Conservation (phyloP, 2,888 invertebrate genomes). For the Pristionchus exspectatus region DNA sequence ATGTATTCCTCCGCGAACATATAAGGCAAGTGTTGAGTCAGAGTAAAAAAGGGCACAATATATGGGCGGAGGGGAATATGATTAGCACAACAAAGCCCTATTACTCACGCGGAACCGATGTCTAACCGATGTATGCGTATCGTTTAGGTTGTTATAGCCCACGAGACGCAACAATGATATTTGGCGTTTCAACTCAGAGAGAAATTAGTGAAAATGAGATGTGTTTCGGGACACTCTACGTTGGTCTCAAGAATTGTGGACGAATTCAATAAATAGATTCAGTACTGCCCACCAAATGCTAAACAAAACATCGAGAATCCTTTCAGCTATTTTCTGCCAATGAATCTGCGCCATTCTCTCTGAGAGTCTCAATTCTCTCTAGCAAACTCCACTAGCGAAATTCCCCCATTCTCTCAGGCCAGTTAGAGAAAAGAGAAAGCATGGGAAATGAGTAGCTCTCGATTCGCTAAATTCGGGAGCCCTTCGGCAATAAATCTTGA, state of each 20-base stretch:
- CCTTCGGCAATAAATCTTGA: neutral
- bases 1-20: neutral
- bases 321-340: conserved; percentile 16
- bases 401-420: neutral
- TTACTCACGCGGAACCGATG: neutral
- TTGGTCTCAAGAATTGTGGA: no score
- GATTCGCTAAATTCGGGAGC: neutral
- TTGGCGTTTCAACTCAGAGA: no score
- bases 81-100: neutral
- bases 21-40: neutral
- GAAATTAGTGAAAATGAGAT: neutral
- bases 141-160: no score
- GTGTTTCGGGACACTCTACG: neutral
- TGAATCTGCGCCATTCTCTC: neutral
- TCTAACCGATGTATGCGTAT: no score
- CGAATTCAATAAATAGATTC: neutral
- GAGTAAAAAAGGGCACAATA: no score
- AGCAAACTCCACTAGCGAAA: neutral
- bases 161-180: no score
- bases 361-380: neutral
- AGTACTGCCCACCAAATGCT: neutral
- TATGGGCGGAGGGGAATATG: neutral
- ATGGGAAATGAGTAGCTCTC: neutral
- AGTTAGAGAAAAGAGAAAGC: neutral
- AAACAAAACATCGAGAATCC: neutral